These are phyloP conservation scores for Channa argus DNA, from an alignment of 2,113 vertebrate genomes.

Conservation along the genomic window DNA sequence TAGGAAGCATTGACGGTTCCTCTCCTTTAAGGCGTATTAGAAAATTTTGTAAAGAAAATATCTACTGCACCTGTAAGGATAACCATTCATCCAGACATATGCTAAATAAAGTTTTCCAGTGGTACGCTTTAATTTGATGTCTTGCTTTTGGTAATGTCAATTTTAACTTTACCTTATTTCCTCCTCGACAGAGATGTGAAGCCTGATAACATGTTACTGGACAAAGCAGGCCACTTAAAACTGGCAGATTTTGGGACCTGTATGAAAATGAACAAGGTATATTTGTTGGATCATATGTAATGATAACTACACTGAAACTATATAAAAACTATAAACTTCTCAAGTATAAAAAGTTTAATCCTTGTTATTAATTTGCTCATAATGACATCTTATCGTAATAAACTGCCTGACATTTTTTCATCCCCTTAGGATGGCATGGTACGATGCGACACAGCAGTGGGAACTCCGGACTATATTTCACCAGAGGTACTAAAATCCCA, in stretches of 20 bases:
- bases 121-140: not conserved
- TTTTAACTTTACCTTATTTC: constrained; percentile 42
- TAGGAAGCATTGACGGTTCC: too few species aligned
- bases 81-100: too few species aligned
- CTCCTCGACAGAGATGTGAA: constrained; percentile 92
- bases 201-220: constrained; percentile 99
- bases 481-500: constrained; percentile 99
- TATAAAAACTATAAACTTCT: not conserved
- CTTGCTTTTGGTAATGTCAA: not conserved
- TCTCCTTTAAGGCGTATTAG: too few species aligned
- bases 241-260: constrained; percentile 99
- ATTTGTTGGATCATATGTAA: too few species aligned
- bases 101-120: not conserved
- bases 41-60: too few species aligned
- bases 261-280: constrained; percentile 99
- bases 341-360: not conserved
- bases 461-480: constrained; percentile 99
- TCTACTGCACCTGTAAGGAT: too few species aligned
- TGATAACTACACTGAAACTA: not conserved
- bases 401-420: not conserved
- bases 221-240: constrained; percentile 98
- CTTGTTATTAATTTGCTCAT: not conserved
- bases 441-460: constrained; percentile 98
- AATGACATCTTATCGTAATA: not conserved
- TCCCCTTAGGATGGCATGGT: constrained; percentile 95